These are phyloP conservation scores for Rhamphomyia laevipes DNA, from an alignment of 2,888 invertebrate genomes.

Conservation along the genomic window DNA sequence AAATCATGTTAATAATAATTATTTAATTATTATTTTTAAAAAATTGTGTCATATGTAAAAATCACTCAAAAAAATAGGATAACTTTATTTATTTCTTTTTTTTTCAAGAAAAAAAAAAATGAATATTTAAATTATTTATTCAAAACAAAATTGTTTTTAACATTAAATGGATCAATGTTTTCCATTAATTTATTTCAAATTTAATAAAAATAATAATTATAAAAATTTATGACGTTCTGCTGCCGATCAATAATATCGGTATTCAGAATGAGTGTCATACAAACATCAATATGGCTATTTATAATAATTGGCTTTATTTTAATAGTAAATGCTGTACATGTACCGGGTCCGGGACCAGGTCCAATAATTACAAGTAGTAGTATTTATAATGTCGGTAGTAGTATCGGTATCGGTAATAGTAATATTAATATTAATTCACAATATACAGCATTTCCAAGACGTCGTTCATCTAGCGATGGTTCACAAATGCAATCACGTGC, in stretches of 20 bases:
- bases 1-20: no score
- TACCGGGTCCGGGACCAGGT: conserved; percentile 23
- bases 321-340: conserved; percentile 19
- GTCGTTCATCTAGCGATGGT: conserved; percentile 28
- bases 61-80: no score
- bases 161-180: conserved; percentile 18
- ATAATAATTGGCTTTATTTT: conserved; percentile 17
- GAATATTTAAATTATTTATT: background rate
- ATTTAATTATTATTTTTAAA: no score
- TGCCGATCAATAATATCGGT: conserved; percentile 20
- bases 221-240: conserved; percentile 12
- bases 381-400: conserved; percentile 16
- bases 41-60: no score
- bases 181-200: no score
- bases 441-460: conserved; percentile 31
- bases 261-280: conserved; percentile 20
- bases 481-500: conserved; percentile 77
- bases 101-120: no score
- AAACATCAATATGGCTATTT: conserved; percentile 10
- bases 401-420: conserved; percentile 13
- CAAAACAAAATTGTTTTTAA: background rate
- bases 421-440: conserved; percentile 10
- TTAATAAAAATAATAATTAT: no score
- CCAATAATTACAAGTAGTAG: conserved; percentile 5
- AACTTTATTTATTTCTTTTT: no score